Evolutionary conservation across 2,113 vertebrate species (phyloP).

Genomic region (Empidonax alnorum): DNA sequence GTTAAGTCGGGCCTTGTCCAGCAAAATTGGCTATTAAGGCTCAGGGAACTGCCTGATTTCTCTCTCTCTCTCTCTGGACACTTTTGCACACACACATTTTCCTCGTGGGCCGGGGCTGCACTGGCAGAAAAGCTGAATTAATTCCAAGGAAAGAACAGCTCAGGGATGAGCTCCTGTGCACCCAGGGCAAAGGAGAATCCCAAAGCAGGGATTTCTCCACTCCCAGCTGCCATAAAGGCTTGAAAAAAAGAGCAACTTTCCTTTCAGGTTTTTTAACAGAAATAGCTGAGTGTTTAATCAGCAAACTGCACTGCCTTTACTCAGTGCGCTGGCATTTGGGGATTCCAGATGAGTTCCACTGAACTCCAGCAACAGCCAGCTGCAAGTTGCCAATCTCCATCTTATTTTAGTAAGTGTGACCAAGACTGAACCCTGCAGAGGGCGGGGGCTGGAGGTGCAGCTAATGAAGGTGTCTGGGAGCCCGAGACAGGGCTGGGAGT

Average conservation of each 20-base stretch:
- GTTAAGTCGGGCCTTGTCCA: neutral
- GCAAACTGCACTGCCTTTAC: neutral
- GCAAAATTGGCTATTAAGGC: neutral
- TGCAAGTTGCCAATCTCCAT: neutral
- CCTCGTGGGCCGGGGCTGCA: neutral
- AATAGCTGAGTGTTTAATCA: neutral
- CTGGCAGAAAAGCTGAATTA: neutral
- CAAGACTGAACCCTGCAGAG: neutral
- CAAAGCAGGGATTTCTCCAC: neutral
- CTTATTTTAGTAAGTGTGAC: neutral
- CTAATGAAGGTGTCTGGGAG: neutral
- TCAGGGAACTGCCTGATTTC: neutral
- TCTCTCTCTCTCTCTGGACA: neutral
- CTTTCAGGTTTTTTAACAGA: neutral
- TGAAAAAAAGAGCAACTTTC: neutral
- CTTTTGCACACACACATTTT: neutral
- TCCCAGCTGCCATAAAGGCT: neutral
- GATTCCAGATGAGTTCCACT: neutral
- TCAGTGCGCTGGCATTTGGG: neutral
- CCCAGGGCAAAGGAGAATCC: neutral
- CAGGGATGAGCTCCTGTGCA: neutral
- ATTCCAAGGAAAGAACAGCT: neutral
- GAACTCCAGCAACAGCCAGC: neutral
- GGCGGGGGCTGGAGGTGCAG: neutral
- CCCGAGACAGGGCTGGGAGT: neutral